Evolutionary conservation across 2,113 vertebrate species (phyloP).

Genomic region (Apistogramma diplotaenia): DNA sequence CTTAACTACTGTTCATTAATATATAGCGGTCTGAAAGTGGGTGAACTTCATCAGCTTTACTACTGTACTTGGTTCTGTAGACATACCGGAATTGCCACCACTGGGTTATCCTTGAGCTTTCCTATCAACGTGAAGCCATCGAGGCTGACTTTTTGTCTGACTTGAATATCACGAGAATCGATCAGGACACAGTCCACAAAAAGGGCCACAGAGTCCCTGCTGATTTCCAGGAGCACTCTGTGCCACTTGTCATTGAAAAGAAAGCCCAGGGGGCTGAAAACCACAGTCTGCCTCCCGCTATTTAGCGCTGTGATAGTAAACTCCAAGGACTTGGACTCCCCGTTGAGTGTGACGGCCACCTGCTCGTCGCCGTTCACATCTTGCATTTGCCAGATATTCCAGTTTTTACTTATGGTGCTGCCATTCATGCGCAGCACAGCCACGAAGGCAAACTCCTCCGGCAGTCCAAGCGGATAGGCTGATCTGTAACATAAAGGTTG

Average conservation of each 20-base stretch:
- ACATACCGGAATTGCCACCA: conserved; percentile 85
- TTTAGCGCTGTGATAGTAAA: conserved; percentile 82
- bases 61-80: neutral
- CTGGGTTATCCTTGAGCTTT: conserved; percentile 83
- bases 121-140: conserved; percentile 85
- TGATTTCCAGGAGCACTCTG: conserved; percentile 82
- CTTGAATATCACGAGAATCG: conserved; percentile 77
- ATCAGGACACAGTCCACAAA: conserved; percentile 82
- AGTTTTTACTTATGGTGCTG: conserved; percentile 80
- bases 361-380: conserved; percentile 82
- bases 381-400: conserved; percentile 90
- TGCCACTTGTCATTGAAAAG: conserved; percentile 90
- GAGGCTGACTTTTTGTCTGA: conserved; percentile 75
- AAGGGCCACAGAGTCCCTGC: conserved; percentile 76
- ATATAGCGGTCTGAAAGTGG: neutral
- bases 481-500: conserved; percentile 70
- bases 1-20: neutral
- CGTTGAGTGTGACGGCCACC: conserved; percentile 84
- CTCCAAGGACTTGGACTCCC: conserved; percentile 80
- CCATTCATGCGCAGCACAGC: conserved; percentile 86
- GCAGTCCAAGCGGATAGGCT: conserved; percentile 82
- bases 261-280: conserved; percentile 78
- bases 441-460: conserved; percentile 86
- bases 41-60: neutral
- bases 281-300: conserved; percentile 68